Evolutionary conservation across 2,797 vertebrate species (phyloP), one percentile per base, ranked within the genome.

Genomic region (Tenualosa thibaudeaui): DNA sequence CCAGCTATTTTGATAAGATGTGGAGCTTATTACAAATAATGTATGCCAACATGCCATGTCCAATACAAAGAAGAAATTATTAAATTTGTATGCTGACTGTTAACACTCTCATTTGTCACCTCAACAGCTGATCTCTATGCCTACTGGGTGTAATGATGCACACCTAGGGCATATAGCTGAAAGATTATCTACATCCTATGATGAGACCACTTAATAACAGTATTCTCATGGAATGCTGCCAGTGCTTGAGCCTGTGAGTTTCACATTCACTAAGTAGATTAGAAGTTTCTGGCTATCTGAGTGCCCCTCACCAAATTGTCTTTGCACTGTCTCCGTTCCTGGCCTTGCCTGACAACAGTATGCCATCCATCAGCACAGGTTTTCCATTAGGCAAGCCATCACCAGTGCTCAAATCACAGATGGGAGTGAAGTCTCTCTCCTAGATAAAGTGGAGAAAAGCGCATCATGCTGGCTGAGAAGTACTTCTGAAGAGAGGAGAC

Each of bases 351-450:
- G 50, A 6, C 71, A 46, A 75, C 84, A 62, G 82, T 62, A 75
- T 84, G 84, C 83, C 86, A 84, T 85, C 71, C 24, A 26, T 53
- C 15, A 81, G 68, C 81, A 81, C 81, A 82, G 6, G n/a, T 4
- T 62, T 62, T n/a, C n/a, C 58, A 62, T 62, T 62, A 62, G n/a
- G 58, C 58, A 8, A 24, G 58, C 58, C 58, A 62, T 62, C n/a
- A n/a, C 22, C 58, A 62, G 58, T 62, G 6, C 58, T 62, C 58
- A 17, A 53, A 24, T 24, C 6, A 10, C 58, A 62, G n/a, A 24
- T n/a, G n/a, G n/a, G 58, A 24, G 7, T 5, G 58, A 62, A 6
- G 10, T 19, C 17, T 0, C 58, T 24, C n/a, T 62, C 58, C 22
- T n/a, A 19, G 56, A 58, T 22, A 58, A 3, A n/a, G 22, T 58